Evolutionary conservation across 2,797 vertebrate genomes (phyloP).

Genomic region (Sebastes reedi): DNA sequence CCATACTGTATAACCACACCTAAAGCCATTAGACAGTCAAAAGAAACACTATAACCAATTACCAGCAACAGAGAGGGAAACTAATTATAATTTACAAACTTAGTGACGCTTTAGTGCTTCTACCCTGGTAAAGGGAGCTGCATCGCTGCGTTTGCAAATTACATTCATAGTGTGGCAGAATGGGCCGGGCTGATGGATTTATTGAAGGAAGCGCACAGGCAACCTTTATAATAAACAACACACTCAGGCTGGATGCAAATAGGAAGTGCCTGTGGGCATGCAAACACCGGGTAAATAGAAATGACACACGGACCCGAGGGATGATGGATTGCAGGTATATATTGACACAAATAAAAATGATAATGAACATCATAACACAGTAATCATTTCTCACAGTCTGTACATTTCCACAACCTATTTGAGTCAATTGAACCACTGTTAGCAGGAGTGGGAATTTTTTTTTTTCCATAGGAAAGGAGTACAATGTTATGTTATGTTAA

Average conservation of each 20-base stretch:
- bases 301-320: slow-evolving; percentile 45
- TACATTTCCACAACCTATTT: slow-evolving; percentile 20
- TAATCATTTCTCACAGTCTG: slow-evolving; percentile 35
- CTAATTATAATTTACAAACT: slow-evolving; percentile 76
- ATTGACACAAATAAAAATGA: slow-evolving; percentile 60
- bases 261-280: slow-evolving; percentile 55
- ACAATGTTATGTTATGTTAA: background rate
- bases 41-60: slow-evolving; percentile 66
- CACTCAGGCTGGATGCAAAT: slow-evolving; percentile 59
- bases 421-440: background rate
- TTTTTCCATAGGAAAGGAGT: background rate
- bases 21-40: slow-evolving; percentile 60
- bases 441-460: background rate
- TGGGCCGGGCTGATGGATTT: slow-evolving; percentile 66
- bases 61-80: slow-evolving; percentile 67
- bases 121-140: slow-evolving; percentile 56
- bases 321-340: slow-evolving; percentile 66
- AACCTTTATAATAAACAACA: slow-evolving; percentile 66
- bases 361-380: slow-evolving; percentile 50
- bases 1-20: background rate
- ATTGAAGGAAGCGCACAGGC: slow-evolving; percentile 43
- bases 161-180: slow-evolving; percentile 59
- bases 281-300: slow-evolving; percentile 56
- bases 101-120: slow-evolving; percentile 67
- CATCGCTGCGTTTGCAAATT: slow-evolving; percentile 74